Percentiles rank a stretch among this genome's conserved stretches.
phyloP scores from a whole-genome alignment of 2,797 vertebrate species.

The Lateolabrax maculatus region DNA sequence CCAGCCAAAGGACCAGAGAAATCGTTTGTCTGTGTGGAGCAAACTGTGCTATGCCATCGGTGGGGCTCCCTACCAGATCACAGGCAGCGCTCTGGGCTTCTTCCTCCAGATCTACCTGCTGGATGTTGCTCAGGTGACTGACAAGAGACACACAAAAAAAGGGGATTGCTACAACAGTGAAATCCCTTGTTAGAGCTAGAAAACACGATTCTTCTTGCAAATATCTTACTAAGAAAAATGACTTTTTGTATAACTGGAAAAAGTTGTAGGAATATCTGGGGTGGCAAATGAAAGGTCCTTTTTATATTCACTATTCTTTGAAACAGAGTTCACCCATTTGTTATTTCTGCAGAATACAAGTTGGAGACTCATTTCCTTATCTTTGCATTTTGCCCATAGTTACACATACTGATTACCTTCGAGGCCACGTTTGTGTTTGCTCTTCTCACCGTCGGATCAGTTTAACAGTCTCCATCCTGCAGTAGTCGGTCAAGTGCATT shows the following conservation, averaged over 20 bases:
- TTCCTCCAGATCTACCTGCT: constrained; percentile 97
- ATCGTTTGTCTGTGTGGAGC: constrained; percentile 87
- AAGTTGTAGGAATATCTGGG: neutral
- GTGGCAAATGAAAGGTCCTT: neutral
- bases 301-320: neutral
- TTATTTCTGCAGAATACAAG: neutral
- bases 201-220: neutral
- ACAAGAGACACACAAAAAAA: neutral
- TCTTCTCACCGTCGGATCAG: constrained; percentile 28
- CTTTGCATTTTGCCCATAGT: neutral
- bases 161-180: neutral
- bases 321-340: neutral
- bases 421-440: neutral
- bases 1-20: constrained; percentile 73
- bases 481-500: constrained; percentile 46
- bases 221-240: neutral
- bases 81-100: constrained; percentile 93
- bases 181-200: neutral
- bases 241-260: neutral
- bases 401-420: neutral
- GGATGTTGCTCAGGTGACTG: constrained; percentile 93
- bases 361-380: neutral
- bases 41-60: constrained; percentile 95
- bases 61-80: constrained; percentile 95
- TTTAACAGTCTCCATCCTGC: constrained; percentile 51